Evolutionary conservation across 2,113 vertebrate genomes (phyloP).

Genomic region (Vidua chalybeata): DNA sequence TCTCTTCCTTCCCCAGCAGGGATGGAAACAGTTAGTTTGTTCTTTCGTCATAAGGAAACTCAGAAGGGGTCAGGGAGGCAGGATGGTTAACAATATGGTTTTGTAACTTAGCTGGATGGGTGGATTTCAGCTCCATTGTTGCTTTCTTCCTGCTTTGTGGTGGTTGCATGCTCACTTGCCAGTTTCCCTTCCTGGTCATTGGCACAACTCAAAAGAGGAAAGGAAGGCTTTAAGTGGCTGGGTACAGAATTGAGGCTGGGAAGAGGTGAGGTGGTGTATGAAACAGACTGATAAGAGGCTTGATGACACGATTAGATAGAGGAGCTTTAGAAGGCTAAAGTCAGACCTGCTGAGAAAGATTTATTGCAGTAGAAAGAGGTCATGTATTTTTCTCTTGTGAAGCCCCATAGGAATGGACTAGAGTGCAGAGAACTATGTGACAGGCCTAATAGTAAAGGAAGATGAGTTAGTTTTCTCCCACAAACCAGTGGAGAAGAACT

Average conservation of each 20-base stretch:
- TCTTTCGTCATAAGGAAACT: not conserved
- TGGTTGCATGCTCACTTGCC: not conserved
- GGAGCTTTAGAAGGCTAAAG: not conserved
- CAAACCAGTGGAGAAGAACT: not conserved
- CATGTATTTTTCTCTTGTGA: not conserved
- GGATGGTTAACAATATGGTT: slow-evolving; percentile 50
- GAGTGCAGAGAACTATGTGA: not conserved
- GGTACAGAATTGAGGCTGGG: not conserved
- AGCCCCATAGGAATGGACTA: not conserved
- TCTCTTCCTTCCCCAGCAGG: slow-evolving; percentile 5
- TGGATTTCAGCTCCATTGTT: slow-evolving; percentile 58
- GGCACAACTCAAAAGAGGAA: slow-evolving; percentile 19
- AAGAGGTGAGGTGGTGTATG: not conserved
- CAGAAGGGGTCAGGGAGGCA: slow-evolving; percentile 22
- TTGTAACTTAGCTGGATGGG: slow-evolving; percentile 34
- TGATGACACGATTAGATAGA: not conserved
- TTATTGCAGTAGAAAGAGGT: not conserved
- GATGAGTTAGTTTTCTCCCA: not conserved
- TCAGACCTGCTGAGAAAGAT: not conserved
- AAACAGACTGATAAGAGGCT: slow-evolving; percentile 22
- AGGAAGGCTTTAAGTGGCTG: not conserved
- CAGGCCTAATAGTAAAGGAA: not conserved
- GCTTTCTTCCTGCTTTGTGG: slow-evolving; percentile 54
- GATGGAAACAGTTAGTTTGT: slow-evolving; percentile 54
- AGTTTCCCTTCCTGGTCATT: slow-evolving; percentile 15